phyloP scores from a whole-genome alignment of 2,888 invertebrate species.

The Lasioglossum malachurum region DNA sequence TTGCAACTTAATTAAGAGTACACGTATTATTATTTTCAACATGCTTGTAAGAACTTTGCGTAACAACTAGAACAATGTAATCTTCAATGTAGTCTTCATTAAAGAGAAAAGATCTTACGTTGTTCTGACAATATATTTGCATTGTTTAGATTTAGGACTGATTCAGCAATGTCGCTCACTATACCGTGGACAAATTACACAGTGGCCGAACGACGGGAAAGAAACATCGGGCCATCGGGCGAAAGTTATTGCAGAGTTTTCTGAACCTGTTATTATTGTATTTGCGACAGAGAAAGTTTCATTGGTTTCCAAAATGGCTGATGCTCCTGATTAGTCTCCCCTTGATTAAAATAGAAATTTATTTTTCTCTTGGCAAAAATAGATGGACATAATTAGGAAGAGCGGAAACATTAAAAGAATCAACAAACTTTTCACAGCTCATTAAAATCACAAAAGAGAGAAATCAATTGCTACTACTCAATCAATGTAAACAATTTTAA shows the following conservation, averaged over 20 bases:
- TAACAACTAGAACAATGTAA: background rate
- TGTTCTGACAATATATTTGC: background rate
- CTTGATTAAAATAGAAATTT: no score
- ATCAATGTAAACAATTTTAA: background rate
- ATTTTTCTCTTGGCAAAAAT: background rate
- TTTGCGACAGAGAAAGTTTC: slow-evolving; percentile 49
- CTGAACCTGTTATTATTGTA: slow-evolving; percentile 68
- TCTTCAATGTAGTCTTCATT: background rate
- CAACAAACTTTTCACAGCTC: background rate
- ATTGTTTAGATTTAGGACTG: background rate
- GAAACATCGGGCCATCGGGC: background rate
- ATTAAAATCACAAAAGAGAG: no score
- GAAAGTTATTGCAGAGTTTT: background rate
- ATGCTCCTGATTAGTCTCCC: background rate
- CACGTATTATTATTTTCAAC: background rate
- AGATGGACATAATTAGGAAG: background rate
- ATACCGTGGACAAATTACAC: background rate
- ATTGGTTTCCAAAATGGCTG: background rate
- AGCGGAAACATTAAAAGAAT: background rate
- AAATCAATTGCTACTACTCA: background rate
- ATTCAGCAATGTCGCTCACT: background rate
- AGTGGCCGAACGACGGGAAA: background rate
- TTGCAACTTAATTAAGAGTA: background rate
- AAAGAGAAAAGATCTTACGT: background rate
- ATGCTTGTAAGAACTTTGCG: background rate